Conservation (phyloP, 2,113 vertebrate genomes). For the Xiphophorus maculatus region DNA sequence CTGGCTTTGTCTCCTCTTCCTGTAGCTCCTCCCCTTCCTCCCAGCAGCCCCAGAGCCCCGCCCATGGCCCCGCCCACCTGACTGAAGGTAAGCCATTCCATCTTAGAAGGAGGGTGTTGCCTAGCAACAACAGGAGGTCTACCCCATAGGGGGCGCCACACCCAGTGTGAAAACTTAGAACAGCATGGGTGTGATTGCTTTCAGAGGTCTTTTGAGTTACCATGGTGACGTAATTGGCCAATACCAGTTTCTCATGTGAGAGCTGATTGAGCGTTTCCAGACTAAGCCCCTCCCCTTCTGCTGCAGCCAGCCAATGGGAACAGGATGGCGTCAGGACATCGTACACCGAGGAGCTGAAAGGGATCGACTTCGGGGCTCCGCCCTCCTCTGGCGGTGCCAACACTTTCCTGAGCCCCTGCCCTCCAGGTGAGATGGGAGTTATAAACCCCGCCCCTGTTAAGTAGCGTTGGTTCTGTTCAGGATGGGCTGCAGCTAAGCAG, state of each 20-base stretch:
- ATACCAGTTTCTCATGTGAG: not conserved
- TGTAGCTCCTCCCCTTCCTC: slow-evolving; percentile 4
- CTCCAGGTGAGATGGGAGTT: slow-evolving; percentile 52
- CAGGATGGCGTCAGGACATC: slow-evolving; percentile 50
- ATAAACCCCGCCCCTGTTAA: not conserved
- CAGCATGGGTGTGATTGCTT: too few species aligned
- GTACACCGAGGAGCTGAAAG: slow-evolving; percentile 75
- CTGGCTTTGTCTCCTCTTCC: not conserved
- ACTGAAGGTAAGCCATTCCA: slow-evolving; percentile 26
- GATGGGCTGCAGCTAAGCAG: not conserved
- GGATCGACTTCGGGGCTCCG: slow-evolving; percentile 70
- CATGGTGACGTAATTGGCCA: too few species aligned
- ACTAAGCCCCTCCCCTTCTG: slow-evolving; percentile 9
- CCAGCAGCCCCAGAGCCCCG: slow-evolving; percentile 4
- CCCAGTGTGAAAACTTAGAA: too few species aligned
- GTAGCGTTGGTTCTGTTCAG: not conserved
- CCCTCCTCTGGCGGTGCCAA: slow-evolving; percentile 36
- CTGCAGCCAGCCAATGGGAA: slow-evolving; percentile 47
- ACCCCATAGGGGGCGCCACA: too few species aligned
- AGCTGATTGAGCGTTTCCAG: not conserved
- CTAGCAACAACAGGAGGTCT: too few species aligned
- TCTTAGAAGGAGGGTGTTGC: not conserved
- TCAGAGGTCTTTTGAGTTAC: too few species aligned
- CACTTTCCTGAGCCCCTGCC: slow-evolving; percentile 47
- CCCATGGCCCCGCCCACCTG: not conserved